Base-by-base conservation (phyloP, 2,113 vertebrate genomes). In the Sitta europaea region DNA sequence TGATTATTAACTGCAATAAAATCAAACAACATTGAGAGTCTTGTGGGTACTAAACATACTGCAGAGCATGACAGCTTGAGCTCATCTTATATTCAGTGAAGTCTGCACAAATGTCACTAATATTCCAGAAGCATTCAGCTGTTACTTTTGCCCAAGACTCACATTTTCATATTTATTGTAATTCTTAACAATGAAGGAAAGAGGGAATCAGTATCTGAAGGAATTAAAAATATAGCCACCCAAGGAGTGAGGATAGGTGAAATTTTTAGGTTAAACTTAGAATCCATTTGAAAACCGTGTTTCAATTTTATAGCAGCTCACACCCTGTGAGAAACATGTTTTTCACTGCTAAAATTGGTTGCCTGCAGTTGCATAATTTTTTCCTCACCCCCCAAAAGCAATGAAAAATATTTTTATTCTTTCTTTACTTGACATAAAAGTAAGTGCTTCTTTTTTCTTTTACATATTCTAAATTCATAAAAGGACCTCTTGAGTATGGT, bases 81-180 rank as follows among this genome's bases (percentile, higher is more conserved):
- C 42, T 95, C 86, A 96, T 93, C 67, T 94, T 53, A 65, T 74
- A 92, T 96, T 96, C 90, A 94, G 31, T 58, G 58, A 96, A 90
- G 45, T 74, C 51, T 92, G 40, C 59, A 66, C 76, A 94, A 95
- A 95, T 87, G 28, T 87, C 94, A 71, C 84, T 88, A 94, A 90
- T 79, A 92, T 76, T 84, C 51, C 62, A 92, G 58, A 95, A 96
- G 36, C 24, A 86, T 88, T 95, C 74, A 90, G 50, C 65, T 92
- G 57, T 75, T 96, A 78, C 17, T 68, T 91, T 81, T 86, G 42
- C 55, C 70, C 87, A 88, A 61, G 55, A 66, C 36, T 73, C 47
- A 36, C 4, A 66, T 84, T 82, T 67, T 79, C 36, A 83, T 77
- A 51, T 82, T 92, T 91, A 83, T 84, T 91, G 8, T 66, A n/a